Evolutionary conservation across 2,888 invertebrate species (phyloP).

Genomic region (Coronaproctus castanopsis): DNA sequence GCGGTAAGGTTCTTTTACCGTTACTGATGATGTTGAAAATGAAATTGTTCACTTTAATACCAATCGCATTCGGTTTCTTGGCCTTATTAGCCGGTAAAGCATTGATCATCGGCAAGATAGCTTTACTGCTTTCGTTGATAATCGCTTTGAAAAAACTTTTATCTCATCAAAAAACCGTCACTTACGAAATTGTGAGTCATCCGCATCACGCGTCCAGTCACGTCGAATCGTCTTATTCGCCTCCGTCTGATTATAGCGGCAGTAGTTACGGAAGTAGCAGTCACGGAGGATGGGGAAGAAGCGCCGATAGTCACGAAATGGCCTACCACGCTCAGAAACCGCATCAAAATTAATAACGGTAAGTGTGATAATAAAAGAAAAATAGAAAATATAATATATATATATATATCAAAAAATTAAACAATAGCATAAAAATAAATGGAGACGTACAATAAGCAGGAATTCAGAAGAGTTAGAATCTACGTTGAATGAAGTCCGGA

Average conservation of each 20-base stretch:
- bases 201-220: slow-evolving; percentile 54
- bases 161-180: slow-evolving; percentile 58
- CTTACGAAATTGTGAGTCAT: slow-evolving; percentile 69
- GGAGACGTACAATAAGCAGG: too few relatives aligned
- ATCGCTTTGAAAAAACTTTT: slow-evolving; percentile 66
- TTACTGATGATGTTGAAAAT: slow-evolving; percentile 51
- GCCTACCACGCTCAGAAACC: slow-evolving; percentile 61
- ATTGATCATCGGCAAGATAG: slow-evolving; percentile 62
- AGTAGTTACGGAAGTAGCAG: slow-evolving; percentile 30
- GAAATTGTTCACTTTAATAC: slow-evolving; percentile 58
- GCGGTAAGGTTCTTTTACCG: slow-evolving; percentile 54
- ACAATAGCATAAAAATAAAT: too few relatives aligned
- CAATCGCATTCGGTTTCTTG: slow-evolving; percentile 57
- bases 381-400: too few relatives aligned
- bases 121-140: slow-evolving; percentile 58
- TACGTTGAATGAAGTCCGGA: too few relatives aligned
- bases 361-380: too few relatives aligned
- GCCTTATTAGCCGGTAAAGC: slow-evolving; percentile 73
- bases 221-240: slow-evolving; percentile 40
- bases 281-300: slow-evolving; percentile 39
- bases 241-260: slow-evolving; percentile 30
- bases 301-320: slow-evolving; percentile 43
- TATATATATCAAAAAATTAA: too few relatives aligned
- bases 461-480: too few relatives aligned
- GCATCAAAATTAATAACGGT: slow-evolving; percentile 12